phyloP scores from a whole-genome alignment of 1,140 invertebrate genomes.

The Pseudomyrmex pallidus region DNA sequence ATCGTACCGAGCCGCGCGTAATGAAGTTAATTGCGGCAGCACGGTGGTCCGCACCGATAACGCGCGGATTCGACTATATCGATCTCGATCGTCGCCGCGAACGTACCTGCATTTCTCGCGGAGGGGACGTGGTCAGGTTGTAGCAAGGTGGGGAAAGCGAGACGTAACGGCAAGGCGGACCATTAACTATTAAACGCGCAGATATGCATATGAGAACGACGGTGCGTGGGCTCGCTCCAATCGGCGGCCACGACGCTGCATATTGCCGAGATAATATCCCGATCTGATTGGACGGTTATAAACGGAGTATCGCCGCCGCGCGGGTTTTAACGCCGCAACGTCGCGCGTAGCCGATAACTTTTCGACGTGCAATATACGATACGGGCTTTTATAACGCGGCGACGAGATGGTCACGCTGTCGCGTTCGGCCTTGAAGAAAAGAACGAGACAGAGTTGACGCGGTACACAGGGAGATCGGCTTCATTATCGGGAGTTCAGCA shows the following conservation, averaged over 20 bases:
- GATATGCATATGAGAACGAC: slow-evolving; percentile 78
- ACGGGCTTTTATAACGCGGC: slow-evolving; percentile 46
- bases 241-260: slow-evolving; percentile 72
- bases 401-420: not conserved
- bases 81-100: slow-evolving; percentile 61
- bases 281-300: slow-evolving; percentile 76
- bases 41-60: slow-evolving; percentile 69
- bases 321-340: slow-evolving; percentile 63
- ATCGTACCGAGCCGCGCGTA: slow-evolving; percentile 45
- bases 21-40: slow-evolving; percentile 71
- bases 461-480: not conserved
- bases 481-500: not conserved
- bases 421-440: slow-evolving; percentile 23
- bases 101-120: not conserved
- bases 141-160: slow-evolving; percentile 35
- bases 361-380: slow-evolving; percentile 68
- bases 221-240: slow-evolving; percentile 75
- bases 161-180: slow-evolving; percentile 65
- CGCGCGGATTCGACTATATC: slow-evolving; percentile 68
- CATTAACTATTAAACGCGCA: slow-evolving; percentile 79
- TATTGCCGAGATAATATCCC: slow-evolving; percentile 78
- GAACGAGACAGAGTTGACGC: not conserved
- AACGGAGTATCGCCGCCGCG: slow-evolving; percentile 66
- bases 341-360: slow-evolving; percentile 65
- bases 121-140: not conserved